A percentile compares a stretch with the other conserved stretches of the same genome.
These are phyloP conservation scores for Ellobium chinense DNA, from an alignment of 2,888 invertebrate species.

Conservation along the genomic window DNA sequence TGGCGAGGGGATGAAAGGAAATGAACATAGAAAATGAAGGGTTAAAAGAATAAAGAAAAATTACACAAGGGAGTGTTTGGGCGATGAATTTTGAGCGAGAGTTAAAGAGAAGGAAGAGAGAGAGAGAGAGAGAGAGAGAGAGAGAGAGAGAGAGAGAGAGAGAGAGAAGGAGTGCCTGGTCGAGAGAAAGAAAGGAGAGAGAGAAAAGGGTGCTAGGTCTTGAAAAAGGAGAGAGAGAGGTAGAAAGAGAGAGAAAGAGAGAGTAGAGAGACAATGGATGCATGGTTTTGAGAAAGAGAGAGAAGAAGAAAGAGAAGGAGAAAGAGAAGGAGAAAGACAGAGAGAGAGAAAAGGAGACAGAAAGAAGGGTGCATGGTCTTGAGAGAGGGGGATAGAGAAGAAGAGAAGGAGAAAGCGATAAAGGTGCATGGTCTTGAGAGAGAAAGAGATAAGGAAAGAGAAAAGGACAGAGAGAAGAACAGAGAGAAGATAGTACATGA, in stretches of 20 bases:
- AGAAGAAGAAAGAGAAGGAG: constrained; percentile 4
- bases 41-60: too few relatives aligned
- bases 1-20: too few relatives aligned
- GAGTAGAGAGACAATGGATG: too few relatives aligned
- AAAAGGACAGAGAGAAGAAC: constrained; percentile 78
- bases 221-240: neutral
- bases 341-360: constrained; percentile 13
- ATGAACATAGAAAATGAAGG: too few relatives aligned
- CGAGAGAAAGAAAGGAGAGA: neutral
- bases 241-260: neutral
- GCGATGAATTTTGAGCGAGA: neutral
- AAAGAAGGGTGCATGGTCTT: neutral
- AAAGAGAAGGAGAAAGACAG: constrained; percentile 35
- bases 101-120: constrained; percentile 12
- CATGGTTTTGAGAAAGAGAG: too few relatives aligned
- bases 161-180: neutral
- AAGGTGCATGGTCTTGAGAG: constrained; percentile 1
- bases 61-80: too few relatives aligned
- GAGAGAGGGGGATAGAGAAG: constrained; percentile 79
- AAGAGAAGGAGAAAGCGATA: constrained; percentile 13
- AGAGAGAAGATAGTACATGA: constrained; percentile 52
- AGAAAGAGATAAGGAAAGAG: constrained; percentile 15
- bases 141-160: constrained; percentile 26
- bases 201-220: neutral
- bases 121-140: constrained; percentile 22